Base-by-base conservation (phyloP, 2,797 vertebrate genomes). In the Scolopax bukidnonensis region DNA sequence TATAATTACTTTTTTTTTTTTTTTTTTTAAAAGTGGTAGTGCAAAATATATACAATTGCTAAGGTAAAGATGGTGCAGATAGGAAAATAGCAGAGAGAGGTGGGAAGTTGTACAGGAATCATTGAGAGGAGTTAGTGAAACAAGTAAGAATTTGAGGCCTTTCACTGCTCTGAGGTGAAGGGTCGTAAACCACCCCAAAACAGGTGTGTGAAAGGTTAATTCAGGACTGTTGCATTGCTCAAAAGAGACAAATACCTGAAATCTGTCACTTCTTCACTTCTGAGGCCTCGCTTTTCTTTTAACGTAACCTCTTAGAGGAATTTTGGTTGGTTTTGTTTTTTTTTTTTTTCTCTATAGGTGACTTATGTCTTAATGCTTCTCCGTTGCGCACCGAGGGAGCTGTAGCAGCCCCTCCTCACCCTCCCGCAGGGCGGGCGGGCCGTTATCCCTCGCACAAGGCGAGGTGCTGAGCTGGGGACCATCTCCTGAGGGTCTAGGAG, bases 381-480 rank as follows among this genome's bases (percentile, higher is more conserved):
- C n/a, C 6, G 1, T 4, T 4, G 40, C 2, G 69, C 50, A 4
- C 25, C 16, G 48, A 20, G 2, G 1, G 30, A 16, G 40, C 43
- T 54, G 20, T 8, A 48, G 63, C 68, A 21, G 9, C 5, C 53
- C 50, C 12, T 40, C 33, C 33, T 25, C 60, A 43, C 2, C 20
- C 17, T 10, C 0, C 32, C 24, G 25, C 0, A 6, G 33, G 16
- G n/a, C 53, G 40, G 43, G 24, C 10, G 33, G 43, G 69, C 27
- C 8, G 11, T 74, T 47, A 51, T 9, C 40, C 38, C 36, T 5
- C 47, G 0, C 5, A 9, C 12, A 12, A 11, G 3, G 2, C 6
- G 36, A 19, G 67, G 19, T 10, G 45, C 60, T 20, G 68, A 30
- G 48, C 65, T 8, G 8, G 11, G 7, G 7, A 13, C 19, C 4